Percentiles rank a stretch among this genome's conserved stretches.
phyloP scores from a whole-genome alignment of 2,113 vertebrate species.

The Pleuronectes platessa region DNA sequence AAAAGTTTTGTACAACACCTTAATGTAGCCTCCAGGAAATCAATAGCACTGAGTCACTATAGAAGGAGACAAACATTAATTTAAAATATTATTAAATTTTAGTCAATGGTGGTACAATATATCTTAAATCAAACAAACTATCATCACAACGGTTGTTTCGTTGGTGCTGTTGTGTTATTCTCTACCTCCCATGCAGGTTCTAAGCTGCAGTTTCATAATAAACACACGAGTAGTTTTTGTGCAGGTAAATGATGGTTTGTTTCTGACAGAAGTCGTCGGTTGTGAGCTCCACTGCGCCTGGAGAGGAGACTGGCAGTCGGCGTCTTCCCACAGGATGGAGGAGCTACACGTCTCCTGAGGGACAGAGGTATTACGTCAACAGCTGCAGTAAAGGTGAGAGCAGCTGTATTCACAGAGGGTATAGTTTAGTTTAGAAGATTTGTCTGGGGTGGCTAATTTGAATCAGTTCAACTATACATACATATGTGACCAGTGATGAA shows the following conservation, averaged over 20 bases:
- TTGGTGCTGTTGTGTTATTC: too few species aligned
- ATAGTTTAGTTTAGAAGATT: not conserved
- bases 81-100: too few species aligned
- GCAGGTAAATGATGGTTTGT: not conserved
- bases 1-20: too few species aligned
- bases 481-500: too few species aligned
- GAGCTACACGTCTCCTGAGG: slow-evolving; percentile 69
- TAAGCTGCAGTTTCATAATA: not conserved
- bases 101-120: not conserved
- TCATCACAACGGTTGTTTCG: too few species aligned
- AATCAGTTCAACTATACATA: too few species aligned
- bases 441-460: not conserved
- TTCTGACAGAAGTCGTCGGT: slow-evolving; percentile 33
- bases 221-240: too few species aligned
- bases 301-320: slow-evolving; percentile 28
- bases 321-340: slow-evolving; percentile 67
- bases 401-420: not conserved
- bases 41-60: too few species aligned
- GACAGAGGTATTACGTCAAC: slow-evolving; percentile 67
- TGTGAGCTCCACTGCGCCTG: not conserved
- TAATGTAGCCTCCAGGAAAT: too few species aligned
- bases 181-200: not conserved
- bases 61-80: too few species aligned
- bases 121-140: not conserved
- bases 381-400: slow-evolving; percentile 69